Conservation (phyloP, 2,888 invertebrate genomes). For the Chaetogeoica ovagalla region DNA sequence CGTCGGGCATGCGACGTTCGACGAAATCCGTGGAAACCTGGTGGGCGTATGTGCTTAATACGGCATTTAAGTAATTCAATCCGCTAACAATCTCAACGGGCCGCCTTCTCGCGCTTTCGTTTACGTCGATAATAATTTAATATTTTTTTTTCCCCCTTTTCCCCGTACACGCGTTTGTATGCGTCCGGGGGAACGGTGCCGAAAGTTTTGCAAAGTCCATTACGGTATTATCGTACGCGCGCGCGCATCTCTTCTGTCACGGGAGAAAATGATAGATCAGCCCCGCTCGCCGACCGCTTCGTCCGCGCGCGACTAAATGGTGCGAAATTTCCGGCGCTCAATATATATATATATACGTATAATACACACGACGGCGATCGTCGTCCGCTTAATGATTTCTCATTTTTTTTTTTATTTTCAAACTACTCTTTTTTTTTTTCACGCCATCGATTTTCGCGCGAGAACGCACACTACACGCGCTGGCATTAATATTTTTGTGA, state of each 20-base stretch:
- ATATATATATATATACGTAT: not conserved
- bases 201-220: constrained; percentile 49
- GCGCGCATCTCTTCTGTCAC: constrained; percentile 42
- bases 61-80: not conserved
- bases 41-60: too few relatives aligned
- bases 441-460: constrained; percentile 20
- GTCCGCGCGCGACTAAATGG: constrained; percentile 13
- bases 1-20: not conserved
- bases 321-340: constrained; percentile 33
- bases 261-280: constrained; percentile 45
- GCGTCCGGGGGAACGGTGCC: not conserved
- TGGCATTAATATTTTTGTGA: not conserved
- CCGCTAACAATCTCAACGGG: constrained; percentile 15
- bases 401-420: constrained; percentile 35
- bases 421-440: constrained; percentile 27
- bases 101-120: constrained; percentile 1
- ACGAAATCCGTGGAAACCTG: not conserved
- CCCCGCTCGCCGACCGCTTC: not conserved
- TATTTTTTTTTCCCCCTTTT: constrained; percentile 1
- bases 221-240: constrained; percentile 25
- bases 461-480: not conserved
- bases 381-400: constrained; percentile 42
- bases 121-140: constrained; percentile 27
- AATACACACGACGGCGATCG: not conserved
- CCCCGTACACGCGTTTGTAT: not conserved